phyloP scores from a whole-genome alignment of 2,888 invertebrate genomes.

The Nephrotoma guestfalica region DNA sequence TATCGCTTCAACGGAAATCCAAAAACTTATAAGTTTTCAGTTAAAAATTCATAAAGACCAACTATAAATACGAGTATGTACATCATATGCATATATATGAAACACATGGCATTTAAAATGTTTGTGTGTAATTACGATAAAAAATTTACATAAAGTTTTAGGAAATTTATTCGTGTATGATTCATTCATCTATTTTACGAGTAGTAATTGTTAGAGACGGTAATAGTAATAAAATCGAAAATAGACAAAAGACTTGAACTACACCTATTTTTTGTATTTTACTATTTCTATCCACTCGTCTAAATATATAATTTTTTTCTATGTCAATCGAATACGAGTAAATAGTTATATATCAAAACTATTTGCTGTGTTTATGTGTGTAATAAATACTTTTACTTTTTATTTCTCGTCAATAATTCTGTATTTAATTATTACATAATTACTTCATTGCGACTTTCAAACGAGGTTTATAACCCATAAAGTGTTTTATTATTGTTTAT shows the following conservation, averaged over 20 bases:
- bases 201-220: background rate
- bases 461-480: background rate
- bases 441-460: background rate
- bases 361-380: background rate
- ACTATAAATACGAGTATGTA: background rate
- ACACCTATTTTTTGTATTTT: background rate
- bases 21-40: background rate
- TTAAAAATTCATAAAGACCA: background rate
- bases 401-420: background rate
- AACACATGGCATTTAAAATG: background rate
- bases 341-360: background rate
- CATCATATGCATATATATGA: background rate
- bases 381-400: background rate
- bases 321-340: background rate
- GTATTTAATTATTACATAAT: background rate
- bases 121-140: background rate
- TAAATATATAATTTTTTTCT: background rate
- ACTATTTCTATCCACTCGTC: background rate
- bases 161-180: background rate
- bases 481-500: background rate
- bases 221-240: background rate
- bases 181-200: background rate
- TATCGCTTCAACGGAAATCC: background rate
- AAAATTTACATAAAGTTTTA: background rate
- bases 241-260: background rate